These are phyloP conservation scores for Dissostichus mawsoni DNA, from an alignment of 2,113 vertebrate genomes.

Conservation along the genomic window DNA sequence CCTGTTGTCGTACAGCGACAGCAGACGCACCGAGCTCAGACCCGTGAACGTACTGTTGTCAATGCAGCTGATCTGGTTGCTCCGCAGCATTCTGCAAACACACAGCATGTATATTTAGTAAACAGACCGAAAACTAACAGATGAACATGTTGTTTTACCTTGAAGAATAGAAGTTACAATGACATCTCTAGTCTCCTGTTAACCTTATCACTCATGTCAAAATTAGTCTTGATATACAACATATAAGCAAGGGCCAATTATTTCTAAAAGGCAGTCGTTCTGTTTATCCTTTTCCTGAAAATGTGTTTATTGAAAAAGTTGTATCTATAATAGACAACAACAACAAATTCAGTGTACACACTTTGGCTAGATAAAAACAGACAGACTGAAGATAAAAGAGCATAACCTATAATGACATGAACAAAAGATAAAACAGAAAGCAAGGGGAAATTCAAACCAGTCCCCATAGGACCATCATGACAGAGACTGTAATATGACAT, in stretches of 20 bases:
- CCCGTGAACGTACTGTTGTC: slow-evolving; percentile 95
- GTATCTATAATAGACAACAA: not conserved
- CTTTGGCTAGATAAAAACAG: not conserved
- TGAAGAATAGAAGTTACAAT: not conserved
- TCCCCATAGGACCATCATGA: slow-evolving; percentile 25
- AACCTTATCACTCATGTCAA: not conserved
- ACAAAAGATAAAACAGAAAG: slow-evolving; percentile 40
- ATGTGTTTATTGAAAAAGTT: not conserved
- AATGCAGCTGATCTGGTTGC: slow-evolving; percentile 95
- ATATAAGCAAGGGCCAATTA: not conserved
- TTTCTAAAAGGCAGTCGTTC: not conserved
- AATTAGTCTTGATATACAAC: not conserved
- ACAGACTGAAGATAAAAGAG: not conserved
- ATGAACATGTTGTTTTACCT: not conserved
- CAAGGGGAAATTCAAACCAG: slow-evolving; percentile 47
- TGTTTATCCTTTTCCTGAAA: not conserved
- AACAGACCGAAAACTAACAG: not conserved
- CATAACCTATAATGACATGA: not conserved
- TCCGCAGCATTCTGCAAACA: slow-evolving; percentile 92
- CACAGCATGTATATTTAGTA: not conserved
- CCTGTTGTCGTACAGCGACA: slow-evolving; percentile 97
- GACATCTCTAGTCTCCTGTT: not conserved
- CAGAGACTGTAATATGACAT: slow-evolving; percentile 65
- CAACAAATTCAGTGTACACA: not conserved
- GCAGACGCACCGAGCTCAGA: slow-evolving; percentile 93